phyloP scores from a whole-genome alignment of 1,140 invertebrate species.

The Dendroctonus ponderosae region DNA sequence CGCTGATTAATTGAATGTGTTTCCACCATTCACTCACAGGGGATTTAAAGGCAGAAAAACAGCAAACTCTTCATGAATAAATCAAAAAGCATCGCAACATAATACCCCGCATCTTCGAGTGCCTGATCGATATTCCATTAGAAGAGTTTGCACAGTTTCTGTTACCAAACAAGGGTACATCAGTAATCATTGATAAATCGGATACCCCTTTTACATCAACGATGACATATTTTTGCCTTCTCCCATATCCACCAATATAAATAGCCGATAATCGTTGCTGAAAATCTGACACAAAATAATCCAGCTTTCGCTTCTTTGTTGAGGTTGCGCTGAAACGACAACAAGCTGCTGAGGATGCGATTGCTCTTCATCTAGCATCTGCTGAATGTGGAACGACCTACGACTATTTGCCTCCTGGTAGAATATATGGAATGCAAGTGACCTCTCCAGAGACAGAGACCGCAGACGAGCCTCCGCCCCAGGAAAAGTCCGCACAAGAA shows the following conservation, averaged over 20 bases:
- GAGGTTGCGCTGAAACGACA: conserved; percentile 96
- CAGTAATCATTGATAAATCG: conserved; percentile 37
- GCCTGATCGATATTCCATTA: conserved; percentile 50
- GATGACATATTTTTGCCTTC: conserved; percentile 7
- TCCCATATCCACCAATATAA: too few species aligned
- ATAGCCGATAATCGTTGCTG: background rate
- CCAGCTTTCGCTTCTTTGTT: background rate
- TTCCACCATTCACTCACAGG: too few species aligned
- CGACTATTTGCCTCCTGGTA: conserved; percentile 82
- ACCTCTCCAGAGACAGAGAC: conserved; percentile 55
- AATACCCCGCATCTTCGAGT: conserved; percentile 39
- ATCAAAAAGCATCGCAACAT: conserved; percentile 29
- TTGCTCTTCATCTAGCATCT: conserved; percentile 88
- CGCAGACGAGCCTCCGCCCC: conserved; percentile 17
- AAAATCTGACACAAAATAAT: conserved; percentile 8
- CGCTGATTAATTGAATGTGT: background rate
- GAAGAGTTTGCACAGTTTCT: conserved; percentile 44
- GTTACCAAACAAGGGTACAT: conserved; percentile 39
- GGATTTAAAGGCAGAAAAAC: background rate
- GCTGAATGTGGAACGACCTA: conserved; percentile 81
- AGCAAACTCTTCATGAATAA: background rate
- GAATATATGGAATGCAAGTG: conserved; percentile 83
- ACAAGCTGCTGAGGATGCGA: conserved; percentile 96
- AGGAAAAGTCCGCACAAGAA: conserved; percentile 24
- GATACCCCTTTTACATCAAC: conserved; percentile 28